These are phyloP conservation scores for Campoletis raptor DNA, from an alignment of 2,888 invertebrate genomes.

Conservation along the genomic window DNA sequence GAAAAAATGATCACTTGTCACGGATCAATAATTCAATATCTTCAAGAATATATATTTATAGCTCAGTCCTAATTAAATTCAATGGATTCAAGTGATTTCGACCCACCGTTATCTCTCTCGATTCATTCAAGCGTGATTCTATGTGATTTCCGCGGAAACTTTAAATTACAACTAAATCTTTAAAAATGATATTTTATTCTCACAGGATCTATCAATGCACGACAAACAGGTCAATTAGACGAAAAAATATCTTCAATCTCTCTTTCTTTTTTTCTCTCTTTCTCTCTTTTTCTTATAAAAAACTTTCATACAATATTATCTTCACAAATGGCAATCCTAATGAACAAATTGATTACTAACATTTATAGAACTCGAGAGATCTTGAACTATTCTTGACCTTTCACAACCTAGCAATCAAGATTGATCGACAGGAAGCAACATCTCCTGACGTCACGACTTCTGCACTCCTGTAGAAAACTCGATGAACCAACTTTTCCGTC, in stretches of 20 bases:
- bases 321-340: slow-evolving; percentile 4
- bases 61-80: background rate
- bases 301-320: background rate
- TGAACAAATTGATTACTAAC: slow-evolving; percentile 7
- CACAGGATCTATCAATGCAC: slow-evolving; percentile 5
- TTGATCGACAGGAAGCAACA: slow-evolving; percentile 25
- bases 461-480: background rate
- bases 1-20: background rate
- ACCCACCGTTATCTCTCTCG: slow-evolving; percentile 12
- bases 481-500: slow-evolving; percentile 15
- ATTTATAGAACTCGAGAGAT: background rate
- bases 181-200: background rate
- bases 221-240: slow-evolving; percentile 13
- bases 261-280: too few relatives aligned
- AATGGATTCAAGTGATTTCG: background rate
- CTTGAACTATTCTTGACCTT: background rate
- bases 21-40: background rate
- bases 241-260: background rate
- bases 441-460: background rate
- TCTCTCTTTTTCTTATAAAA: background rate
- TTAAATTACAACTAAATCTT: background rate
- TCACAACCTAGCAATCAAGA: slow-evolving; percentile 6
- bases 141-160: slow-evolving; percentile 5
- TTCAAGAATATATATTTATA: background rate
- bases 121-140: background rate